Percentiles rank a stretch among this genome's conserved stretches.
Conservation (phyloP, 2,797 vertebrate genomes). For the Champsocephalus esox region DNA sequence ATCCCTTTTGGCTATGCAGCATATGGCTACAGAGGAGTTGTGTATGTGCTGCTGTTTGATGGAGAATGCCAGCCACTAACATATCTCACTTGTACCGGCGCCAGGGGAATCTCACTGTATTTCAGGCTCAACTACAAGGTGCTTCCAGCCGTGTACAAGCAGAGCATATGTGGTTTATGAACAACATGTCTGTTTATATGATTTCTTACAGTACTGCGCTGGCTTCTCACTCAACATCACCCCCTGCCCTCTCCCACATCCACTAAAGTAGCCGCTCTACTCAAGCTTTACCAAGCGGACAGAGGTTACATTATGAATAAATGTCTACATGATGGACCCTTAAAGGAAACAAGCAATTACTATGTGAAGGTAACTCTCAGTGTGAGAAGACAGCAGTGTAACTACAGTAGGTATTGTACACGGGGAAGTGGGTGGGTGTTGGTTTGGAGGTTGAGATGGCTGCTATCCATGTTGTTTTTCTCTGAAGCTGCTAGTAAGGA, state of each 20-base stretch:
- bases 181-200: conserved; percentile 51
- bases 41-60: conserved; percentile 65
- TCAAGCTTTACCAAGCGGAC: conserved; percentile 21
- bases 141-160: conserved; percentile 57
- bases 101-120: conserved; percentile 64
- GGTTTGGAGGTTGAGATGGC: conserved; percentile 60
- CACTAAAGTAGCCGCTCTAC: conserved; percentile 47
- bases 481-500: conserved; percentile 66
- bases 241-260: conserved; percentile 35
- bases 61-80: conserved; percentile 60
- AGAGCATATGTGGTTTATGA: conserved; percentile 57
- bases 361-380: conserved; percentile 39
- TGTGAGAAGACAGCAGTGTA: conserved; percentile 39
- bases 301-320: conserved; percentile 39
- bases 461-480: conserved; percentile 56
- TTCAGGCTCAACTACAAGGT: conserved; percentile 63
- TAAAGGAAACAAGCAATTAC: conserved; percentile 52
- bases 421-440: conserved; percentile 43
- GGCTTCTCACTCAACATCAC: conserved; percentile 36
- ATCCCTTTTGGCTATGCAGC: conserved; percentile 53
- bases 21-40: conserved; percentile 34
- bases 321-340: conserved; percentile 17
- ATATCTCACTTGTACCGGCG: conserved; percentile 66
- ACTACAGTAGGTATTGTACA: conserved; percentile 15
- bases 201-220: conserved; percentile 42